Evolutionary conservation across 2,888 invertebrate genomes (phyloP).

Genomic region (Pseudolycoriella hygida): DNA sequence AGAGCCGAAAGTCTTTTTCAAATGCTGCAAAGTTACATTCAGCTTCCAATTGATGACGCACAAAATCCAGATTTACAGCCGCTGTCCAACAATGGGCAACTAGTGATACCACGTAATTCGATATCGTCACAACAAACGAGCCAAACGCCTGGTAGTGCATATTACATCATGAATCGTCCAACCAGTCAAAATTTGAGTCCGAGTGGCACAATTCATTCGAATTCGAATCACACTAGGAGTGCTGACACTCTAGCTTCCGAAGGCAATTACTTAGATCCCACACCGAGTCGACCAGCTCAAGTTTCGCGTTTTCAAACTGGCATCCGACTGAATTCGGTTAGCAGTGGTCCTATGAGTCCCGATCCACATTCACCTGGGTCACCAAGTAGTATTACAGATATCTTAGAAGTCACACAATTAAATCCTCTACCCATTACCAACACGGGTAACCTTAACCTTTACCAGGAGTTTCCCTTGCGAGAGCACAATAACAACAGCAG

Average conservation of each 20-base stretch:
- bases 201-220: constrained; percentile 10
- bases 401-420: constrained; percentile 35
- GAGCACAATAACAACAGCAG: constrained; percentile 30
- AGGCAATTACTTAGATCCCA: constrained; percentile 23
- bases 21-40: constrained; percentile 70
- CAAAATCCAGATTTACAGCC: background rate
- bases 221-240: constrained; percentile 10
- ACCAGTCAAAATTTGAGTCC: constrained; percentile 8
- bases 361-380: constrained; percentile 30
- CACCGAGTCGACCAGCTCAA: constrained; percentile 14
- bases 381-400: constrained; percentile 34
- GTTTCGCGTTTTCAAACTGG: constrained; percentile 1
- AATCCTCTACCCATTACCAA: constrained; percentile 25
- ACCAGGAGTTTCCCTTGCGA: constrained; percentile 36
- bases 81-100: constrained; percentile 1
- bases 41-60: constrained; percentile 30
- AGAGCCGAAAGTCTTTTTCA: constrained; percentile 76
- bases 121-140: background rate
- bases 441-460: constrained; percentile 32
- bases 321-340: constrained; percentile 16
- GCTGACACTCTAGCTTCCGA: constrained; percentile 10
- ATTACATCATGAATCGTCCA: constrained; percentile 4
- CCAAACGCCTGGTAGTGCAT: constrained; percentile 2
- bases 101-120: background rate
- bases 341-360: constrained; percentile 19